Evolutionary conservation across 2,113 vertebrate genomes (phyloP).

Genomic region (Heliornis fulica): DNA sequence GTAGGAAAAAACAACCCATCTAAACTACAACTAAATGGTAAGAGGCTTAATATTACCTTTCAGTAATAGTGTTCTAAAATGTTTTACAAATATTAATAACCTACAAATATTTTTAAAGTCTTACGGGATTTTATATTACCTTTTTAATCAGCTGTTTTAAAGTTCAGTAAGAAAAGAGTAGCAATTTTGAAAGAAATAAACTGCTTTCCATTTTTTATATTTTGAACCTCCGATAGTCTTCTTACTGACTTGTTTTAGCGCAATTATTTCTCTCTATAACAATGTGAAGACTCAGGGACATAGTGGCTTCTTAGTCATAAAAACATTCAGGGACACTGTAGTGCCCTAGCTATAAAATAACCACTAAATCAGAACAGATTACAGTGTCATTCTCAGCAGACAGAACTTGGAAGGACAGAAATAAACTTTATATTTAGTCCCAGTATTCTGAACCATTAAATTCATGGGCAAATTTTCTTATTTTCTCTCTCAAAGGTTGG

Average conservation of each 20-base stretch:
- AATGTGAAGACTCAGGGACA: background rate
- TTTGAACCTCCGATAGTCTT: background rate
- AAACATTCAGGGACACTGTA: background rate
- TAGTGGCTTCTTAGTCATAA: background rate
- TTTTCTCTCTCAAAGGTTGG: background rate
- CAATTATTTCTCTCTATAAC: background rate
- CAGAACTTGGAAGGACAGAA: background rate
- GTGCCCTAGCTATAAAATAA: background rate
- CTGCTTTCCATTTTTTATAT: background rate
- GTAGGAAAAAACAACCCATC: background rate
- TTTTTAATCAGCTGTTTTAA: background rate
- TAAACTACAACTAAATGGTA: background rate
- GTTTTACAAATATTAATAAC: background rate
- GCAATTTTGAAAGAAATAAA: background rate
- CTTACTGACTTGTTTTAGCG: background rate
- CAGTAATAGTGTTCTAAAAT: background rate
- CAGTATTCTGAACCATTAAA: background rate
- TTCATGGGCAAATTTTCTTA: background rate
- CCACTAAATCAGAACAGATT: background rate
- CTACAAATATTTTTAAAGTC: background rate
- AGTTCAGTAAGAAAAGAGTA: background rate
- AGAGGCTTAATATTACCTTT: background rate
- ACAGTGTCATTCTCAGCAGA: background rate
- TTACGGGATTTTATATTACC: background rate
- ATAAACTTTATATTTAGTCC: background rate